Evolutionary conservation across 2,888 invertebrate species (phyloP).

Genomic region (Leptinotarsa juncta): DNA sequence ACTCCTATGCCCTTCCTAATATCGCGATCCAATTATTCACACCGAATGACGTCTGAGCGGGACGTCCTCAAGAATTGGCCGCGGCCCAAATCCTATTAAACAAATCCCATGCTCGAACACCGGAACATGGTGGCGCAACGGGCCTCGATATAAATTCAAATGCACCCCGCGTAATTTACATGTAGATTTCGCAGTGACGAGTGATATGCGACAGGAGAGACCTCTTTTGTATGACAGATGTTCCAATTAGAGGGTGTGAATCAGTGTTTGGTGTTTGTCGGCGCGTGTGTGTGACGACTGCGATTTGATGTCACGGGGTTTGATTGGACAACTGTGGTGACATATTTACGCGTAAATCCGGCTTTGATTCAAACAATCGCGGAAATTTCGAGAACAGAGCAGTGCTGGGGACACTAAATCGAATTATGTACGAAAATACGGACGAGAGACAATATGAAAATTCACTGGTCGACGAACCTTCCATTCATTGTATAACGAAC

Average conservation of each 20-base stretch:
- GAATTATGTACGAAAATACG: not conserved
- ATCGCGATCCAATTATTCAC: slow-evolving; percentile 19
- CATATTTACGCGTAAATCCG: slow-evolving; percentile 13
- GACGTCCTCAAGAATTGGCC: slow-evolving; percentile 23
- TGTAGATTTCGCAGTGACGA: slow-evolving; percentile 38
- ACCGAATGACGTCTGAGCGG: slow-evolving; percentile 9
- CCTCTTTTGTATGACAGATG: slow-evolving; percentile 37
- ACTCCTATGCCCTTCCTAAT: not conserved
- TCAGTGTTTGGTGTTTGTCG: slow-evolving; percentile 33
- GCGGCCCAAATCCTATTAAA: slow-evolving; percentile 32
- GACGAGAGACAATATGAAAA: not conserved
- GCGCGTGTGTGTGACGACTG: slow-evolving; percentile 28
- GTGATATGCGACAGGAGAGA: slow-evolving; percentile 32
- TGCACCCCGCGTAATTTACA: slow-evolving; percentile 49
- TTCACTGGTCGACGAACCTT: not conserved
- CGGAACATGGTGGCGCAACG: slow-evolving; percentile 26
- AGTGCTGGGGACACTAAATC: not conserved
- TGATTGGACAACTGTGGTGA: slow-evolving; percentile 18
- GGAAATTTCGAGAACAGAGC: slow-evolving; percentile 6
- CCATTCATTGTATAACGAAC: not conserved
- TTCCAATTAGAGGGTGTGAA: slow-evolving; percentile 38
- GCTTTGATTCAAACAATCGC: slow-evolving; percentile 9
- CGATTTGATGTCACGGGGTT: slow-evolving; percentile 25
- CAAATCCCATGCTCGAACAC: slow-evolving; percentile 28
- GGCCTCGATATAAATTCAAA: slow-evolving; percentile 46